These are phyloP conservation scores for Manis javanica DNA, from an alignment of 2,797 vertebrate species.

Conservation along the genomic window DNA sequence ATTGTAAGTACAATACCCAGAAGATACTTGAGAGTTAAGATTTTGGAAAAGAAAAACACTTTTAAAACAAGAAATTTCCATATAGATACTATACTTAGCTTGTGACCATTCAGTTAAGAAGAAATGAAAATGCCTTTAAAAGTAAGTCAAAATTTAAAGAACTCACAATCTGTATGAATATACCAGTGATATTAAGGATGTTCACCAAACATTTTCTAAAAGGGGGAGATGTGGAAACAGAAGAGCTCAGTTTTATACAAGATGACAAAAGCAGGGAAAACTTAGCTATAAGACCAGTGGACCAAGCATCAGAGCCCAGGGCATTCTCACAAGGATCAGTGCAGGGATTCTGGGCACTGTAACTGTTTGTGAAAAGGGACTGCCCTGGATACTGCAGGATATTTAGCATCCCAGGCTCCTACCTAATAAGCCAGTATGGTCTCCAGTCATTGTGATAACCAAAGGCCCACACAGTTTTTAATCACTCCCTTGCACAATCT, in stretches of 20 bases:
- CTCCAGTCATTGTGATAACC: background rate
- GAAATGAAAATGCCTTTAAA: background rate
- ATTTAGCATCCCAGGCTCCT: background rate
- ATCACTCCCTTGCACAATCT: background rate
- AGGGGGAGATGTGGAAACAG: background rate
- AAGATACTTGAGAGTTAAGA: background rate
- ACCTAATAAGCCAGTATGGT: background rate
- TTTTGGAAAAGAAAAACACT: background rate
- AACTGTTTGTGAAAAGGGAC: background rate
- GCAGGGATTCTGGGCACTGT: no score
- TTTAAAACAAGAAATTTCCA: background rate
- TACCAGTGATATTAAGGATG: background rate
- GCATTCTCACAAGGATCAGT: background rate
- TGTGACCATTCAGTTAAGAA: background rate
- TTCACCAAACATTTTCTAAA: conserved; percentile 14
- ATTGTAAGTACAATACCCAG: background rate
- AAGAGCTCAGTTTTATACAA: background rate
- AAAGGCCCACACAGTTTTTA: background rate
- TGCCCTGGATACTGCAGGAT: background rate
- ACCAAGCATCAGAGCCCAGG: no score
- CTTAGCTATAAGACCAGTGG: background rate
- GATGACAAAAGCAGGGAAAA: background rate
- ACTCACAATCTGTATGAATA: background rate
- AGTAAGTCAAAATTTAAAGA: background rate
- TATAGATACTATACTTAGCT: background rate